Base-by-base conservation (phyloP, 1,140 invertebrate species). In the Magallana ariakensis region DNA sequence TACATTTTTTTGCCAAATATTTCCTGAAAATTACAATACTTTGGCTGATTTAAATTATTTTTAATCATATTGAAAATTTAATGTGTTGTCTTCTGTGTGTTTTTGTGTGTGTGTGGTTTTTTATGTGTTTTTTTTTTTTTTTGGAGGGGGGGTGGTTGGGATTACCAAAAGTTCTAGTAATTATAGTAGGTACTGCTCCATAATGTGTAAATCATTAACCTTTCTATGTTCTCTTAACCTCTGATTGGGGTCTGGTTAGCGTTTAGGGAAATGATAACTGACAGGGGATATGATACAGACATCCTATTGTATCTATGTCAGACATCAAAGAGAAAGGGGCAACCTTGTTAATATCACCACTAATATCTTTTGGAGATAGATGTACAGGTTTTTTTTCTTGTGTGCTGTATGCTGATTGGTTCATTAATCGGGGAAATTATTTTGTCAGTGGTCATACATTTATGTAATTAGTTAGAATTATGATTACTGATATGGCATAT, bases 331-430 rank as follows among this genome's bases (percentile, higher is more conserved):
- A 22, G 13, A 22, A 75, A 33, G 66, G 13, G n/a, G 22, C 11
- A 75, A 33, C 22, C 22, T 33, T 5, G 26, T 70, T 70, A 75
- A 13, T 26, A 75, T 4, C 66, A 19, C 66, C 1, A 75, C 33
- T 75, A 22, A 26, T 11, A 26, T 11, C 66, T 26, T 13, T 75
- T 26, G 33, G 9, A 75, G 11, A 26, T 33, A 19, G 3, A n/a
- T 2, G 33, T 75, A 75, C 22, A 75, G 66, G 33, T 75, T 75
- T 46, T 46, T 33, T 46, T 46, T 46, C 33, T 46, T 46, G 9
- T 75, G 66, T 75, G 66, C 33, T 75, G 22, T 75, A 75, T 75
- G 22, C 11, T 75, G 22, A 75, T 75, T 75, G 66, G 66, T 33
- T 75, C 15, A 75, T 26, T 55, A 85, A 75, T 62, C 15, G 9